Conservation (phyloP, 2,797 vertebrate genomes). For the Epinephelus malabaricus region DNA sequence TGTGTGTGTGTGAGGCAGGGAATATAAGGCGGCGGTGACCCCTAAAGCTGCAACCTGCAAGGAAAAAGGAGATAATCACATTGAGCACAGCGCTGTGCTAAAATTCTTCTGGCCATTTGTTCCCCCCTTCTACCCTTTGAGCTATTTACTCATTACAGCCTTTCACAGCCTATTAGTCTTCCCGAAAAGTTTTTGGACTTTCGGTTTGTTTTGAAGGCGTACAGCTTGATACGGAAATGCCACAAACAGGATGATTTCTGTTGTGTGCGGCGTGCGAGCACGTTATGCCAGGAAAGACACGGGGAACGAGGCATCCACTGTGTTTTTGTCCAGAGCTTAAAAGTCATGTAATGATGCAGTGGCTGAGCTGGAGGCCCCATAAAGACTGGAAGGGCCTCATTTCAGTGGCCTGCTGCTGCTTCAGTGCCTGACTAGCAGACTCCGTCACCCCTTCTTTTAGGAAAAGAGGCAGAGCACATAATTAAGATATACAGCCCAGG, state of each 20-base stretch:
- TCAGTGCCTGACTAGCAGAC: slow-evolving; percentile 58
- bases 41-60: slow-evolving; percentile 74
- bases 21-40: slow-evolving; percentile 71
- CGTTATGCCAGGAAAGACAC: slow-evolving; percentile 50
- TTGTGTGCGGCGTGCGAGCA: slow-evolving; percentile 32
- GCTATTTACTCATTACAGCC: slow-evolving; percentile 66
- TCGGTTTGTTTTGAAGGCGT: slow-evolving; percentile 53
- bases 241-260: slow-evolving; percentile 47
- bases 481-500: slow-evolving; percentile 84
- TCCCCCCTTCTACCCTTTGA: slow-evolving; percentile 53
- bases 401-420: slow-evolving; percentile 77
- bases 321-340: slow-evolving; percentile 69
- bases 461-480: slow-evolving; percentile 84
- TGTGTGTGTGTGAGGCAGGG: slow-evolving; percentile 46
- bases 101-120: slow-evolving; percentile 69
- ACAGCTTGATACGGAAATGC: slow-evolving; percentile 36
- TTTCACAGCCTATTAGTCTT: slow-evolving; percentile 62
- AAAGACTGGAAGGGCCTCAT: slow-evolving; percentile 81
- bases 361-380: slow-evolving; percentile 77
- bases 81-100: slow-evolving; percentile 70
- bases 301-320: slow-evolving; percentile 44
- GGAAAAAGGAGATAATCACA: slow-evolving; percentile 80
- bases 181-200: slow-evolving; percentile 48
- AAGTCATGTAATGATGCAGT: slow-evolving; percentile 81
- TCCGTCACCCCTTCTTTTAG: slow-evolving; percentile 74